These are phyloP conservation scores for Wasmannia auropunctata DNA, from an alignment of 1,140 invertebrate species.

Conservation along the genomic window DNA sequence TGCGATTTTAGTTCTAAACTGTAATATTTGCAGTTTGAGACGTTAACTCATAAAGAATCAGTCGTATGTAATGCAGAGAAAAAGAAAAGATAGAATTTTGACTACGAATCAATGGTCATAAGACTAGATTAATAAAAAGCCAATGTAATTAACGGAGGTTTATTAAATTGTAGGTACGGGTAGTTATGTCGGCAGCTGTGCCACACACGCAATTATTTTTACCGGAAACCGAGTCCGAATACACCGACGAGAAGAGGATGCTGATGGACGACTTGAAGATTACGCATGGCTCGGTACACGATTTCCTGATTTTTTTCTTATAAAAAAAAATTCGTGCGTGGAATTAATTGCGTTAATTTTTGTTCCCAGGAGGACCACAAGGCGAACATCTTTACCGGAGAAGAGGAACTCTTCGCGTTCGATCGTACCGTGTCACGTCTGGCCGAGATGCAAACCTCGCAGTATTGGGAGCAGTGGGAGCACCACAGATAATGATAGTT, in stretches of 20 bases:
- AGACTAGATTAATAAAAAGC: neutral
- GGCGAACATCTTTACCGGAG: conserved; percentile 97
- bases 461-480: conserved; percentile 95
- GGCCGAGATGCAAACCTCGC: conserved; percentile 97
- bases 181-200: conserved; percentile 92
- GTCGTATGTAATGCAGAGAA: neutral
- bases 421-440: conserved; percentile 96
- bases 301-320: neutral
- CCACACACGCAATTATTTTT: conserved; percentile 92
- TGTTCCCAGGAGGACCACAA: conserved; percentile 87
- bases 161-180: conserved; percentile 86
- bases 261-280: conserved; percentile 98
- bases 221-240: conserved; percentile 85
- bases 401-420: conserved; percentile 99
- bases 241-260: conserved; percentile 91
- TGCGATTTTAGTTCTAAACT: conserved; percentile 5
- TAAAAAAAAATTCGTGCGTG: no score
- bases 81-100: neutral
- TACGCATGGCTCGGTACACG: conserved; percentile 85
- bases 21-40: neutral
- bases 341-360: conserved; percentile 24
- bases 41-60: conserved; percentile 22
- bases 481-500: conserved; percentile 81
- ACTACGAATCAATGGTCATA: no score
- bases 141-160: conserved; percentile 53